Percentiles rank a stretch among this genome's conserved stretches.
Evolutionary conservation across 2,888 invertebrate genomes (phyloP).

Genomic region (Geotrupes spiniger): DNA sequence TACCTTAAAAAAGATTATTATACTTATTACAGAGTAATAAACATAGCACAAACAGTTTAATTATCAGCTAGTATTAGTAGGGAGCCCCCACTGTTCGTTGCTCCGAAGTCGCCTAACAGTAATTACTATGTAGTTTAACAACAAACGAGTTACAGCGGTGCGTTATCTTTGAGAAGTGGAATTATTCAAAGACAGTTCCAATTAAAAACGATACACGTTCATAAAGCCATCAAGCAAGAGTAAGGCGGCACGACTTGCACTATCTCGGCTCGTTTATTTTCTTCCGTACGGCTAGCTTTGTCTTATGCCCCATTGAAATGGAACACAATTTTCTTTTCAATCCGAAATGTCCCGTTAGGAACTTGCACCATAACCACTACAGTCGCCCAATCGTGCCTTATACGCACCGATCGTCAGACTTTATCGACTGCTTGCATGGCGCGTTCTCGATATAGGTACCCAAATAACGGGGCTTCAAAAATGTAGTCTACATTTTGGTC

Average conservation of each 20-base stretch:
- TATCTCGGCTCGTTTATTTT: no score
- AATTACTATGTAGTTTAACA: no score
- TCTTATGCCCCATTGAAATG: constrained; percentile 35
- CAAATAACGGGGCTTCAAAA: constrained; percentile 45
- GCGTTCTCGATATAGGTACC: constrained; percentile 26
- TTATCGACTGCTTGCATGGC: constrained; percentile 8
- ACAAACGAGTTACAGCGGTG: not conserved
- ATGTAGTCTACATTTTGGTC: constrained; percentile 48
- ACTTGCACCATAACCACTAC: constrained; percentile 10
- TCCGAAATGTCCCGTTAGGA: constrained; percentile 37
- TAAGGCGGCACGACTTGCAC: not conserved
- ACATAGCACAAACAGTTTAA: no score
- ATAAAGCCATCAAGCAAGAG: constrained; percentile 3
- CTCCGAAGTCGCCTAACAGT: no score
- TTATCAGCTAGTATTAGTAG: no score
- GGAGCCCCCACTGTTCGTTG: no score
- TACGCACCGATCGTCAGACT: constrained; percentile 7
- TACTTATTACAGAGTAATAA: no score
- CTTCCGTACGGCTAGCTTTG: no score
- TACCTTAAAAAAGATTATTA: no score
- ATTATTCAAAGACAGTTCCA: constrained; percentile 2
- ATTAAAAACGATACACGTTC: constrained; percentile 1
- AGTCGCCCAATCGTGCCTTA: constrained; percentile 7
- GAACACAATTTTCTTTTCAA: constrained; percentile 46
- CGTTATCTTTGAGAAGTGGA: not conserved